phyloP scores from a whole-genome alignment of 1,140 invertebrate genomes.

The Eumaeus atala region DNA sequence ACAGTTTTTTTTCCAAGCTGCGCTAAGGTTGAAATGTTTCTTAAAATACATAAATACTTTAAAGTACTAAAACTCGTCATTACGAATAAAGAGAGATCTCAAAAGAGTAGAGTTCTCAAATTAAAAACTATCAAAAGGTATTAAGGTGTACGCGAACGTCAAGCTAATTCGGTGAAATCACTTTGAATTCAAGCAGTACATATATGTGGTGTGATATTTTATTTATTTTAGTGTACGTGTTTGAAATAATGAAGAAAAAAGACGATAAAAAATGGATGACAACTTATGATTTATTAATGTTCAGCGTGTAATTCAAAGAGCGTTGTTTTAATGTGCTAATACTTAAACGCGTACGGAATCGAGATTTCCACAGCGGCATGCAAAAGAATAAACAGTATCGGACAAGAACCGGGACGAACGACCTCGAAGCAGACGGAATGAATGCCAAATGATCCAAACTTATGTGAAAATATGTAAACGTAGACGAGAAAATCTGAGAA shows the following conservation, averaged over 20 bases:
- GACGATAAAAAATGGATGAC: background rate
- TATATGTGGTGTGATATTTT: background rate
- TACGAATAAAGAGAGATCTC: too few species aligned
- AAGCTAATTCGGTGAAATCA: background rate
- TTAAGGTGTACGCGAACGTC: too few species aligned
- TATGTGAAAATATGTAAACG: constrained; percentile 18
- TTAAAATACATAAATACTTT: too few species aligned
- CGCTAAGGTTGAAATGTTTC: too few species aligned
- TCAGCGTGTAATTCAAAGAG: constrained; percentile 32
- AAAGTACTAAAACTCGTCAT: too few species aligned
- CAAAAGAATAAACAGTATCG: constrained; percentile 53
- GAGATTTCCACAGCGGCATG: constrained; percentile 44
- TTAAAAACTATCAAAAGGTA: too few species aligned
- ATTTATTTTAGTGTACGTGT: constrained; percentile 6
- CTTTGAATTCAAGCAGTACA: background rate
- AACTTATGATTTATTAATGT: constrained; percentile 11
- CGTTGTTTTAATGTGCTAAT: constrained; percentile 59
- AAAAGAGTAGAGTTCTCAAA: too few species aligned
- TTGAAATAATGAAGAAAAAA: constrained; percentile 8
- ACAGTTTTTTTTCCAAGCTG: too few species aligned
- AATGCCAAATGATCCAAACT: constrained; percentile 59
- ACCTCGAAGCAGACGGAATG: constrained; percentile 54
- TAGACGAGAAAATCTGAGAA: constrained; percentile 3
- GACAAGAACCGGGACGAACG: constrained; percentile 68
- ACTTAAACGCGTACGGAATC: constrained; percentile 50